A percentile compares a stretch with the other conserved stretches of the same genome.
Evolutionary conservation across 2,797 vertebrate genomes (phyloP).

Genomic region (Glossophaga mutica): DNA sequence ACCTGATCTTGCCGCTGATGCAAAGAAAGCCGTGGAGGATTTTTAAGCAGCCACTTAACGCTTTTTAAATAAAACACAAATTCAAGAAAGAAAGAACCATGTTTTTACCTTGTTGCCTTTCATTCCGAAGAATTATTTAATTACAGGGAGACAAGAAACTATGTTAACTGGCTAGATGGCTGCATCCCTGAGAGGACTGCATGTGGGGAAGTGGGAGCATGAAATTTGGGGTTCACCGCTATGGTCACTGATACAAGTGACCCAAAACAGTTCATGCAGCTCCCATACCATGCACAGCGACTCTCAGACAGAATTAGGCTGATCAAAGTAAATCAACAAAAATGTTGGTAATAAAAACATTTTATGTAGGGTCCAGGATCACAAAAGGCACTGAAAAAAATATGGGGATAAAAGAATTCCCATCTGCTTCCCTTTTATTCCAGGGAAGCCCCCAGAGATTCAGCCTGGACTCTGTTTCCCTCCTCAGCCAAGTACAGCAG

Average conservation of each 20-base stretch:
- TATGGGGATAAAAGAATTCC: background rate
- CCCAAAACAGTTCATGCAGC: background rate
- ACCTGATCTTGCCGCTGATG: background rate
- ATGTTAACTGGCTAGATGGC: background rate
- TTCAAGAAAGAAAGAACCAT: background rate
- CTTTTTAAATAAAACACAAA: background rate
- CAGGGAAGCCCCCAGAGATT: background rate
- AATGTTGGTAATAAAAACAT: background rate
- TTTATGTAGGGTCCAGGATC: background rate
- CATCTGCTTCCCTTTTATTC: background rate
- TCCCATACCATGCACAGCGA: background rate
- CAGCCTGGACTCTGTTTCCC: too few species aligned
- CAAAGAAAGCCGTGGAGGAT: background rate
- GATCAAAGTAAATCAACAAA: background rate
- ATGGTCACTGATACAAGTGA: background rate
- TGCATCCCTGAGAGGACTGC: background rate
- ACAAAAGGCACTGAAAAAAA: background rate
- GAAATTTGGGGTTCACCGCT: background rate
- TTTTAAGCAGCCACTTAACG: background rate
- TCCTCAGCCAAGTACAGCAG: background rate
- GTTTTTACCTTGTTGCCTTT: background rate
- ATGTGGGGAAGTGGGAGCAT: background rate
- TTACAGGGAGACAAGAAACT: background rate
- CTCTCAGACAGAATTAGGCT: background rate
- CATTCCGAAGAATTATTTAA: background rate